Base-by-base conservation (phyloP, 2,797 vertebrate species). In the Petrocephalus schoutedeni region DNA sequence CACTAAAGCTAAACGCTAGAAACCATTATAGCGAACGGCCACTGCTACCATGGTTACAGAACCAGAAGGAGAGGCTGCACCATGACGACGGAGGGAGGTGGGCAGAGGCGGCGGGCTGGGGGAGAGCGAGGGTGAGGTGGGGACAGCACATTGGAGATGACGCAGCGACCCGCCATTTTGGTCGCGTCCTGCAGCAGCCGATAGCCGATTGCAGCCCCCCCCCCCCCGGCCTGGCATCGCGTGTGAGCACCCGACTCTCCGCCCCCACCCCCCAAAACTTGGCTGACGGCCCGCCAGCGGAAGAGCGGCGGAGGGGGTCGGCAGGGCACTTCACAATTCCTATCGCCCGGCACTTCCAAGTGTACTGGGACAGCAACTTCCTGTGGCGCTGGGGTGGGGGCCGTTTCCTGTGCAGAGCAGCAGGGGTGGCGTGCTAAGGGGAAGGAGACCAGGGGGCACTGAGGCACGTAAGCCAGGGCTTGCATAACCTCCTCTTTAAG, bases 271-370 rank as follows among this genome's bases (percentile, higher is more conserved):
- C 61, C 61, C 21, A 1, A 6, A 88, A 87, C 45, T 32, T 93
- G 95, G 94, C 94, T 93, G 92, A 91, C 91, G 74, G 90, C 93
- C 90, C 93, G 82, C 84, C 12, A 71, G 89, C 95, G 94, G 94
- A 95, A 94, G n/a, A 95, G 89, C 89, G 92, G 82, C 92, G 93
- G 94, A 93, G 94, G 93, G 96, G 93, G 95, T 94, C 96, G 97
- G 97, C 95, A 96, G 74, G 87, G 91, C 91, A 14, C 94, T 95
- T 93, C 94, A 91, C 94, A 94, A 94, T 94, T 94, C 92, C 94
- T 95, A 95, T 94, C 91, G 91, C 91, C 77, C 91, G 91, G 92
- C 91, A 92, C 88, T 94, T 91, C 91, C 32, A 90, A 92, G 93
- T 92, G 93, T 91, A 88, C 91, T 94, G 88, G 89, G 94, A 95